Conservation (phyloP, 2,797 vertebrate species). For the Cynopterus sphinx region DNA sequence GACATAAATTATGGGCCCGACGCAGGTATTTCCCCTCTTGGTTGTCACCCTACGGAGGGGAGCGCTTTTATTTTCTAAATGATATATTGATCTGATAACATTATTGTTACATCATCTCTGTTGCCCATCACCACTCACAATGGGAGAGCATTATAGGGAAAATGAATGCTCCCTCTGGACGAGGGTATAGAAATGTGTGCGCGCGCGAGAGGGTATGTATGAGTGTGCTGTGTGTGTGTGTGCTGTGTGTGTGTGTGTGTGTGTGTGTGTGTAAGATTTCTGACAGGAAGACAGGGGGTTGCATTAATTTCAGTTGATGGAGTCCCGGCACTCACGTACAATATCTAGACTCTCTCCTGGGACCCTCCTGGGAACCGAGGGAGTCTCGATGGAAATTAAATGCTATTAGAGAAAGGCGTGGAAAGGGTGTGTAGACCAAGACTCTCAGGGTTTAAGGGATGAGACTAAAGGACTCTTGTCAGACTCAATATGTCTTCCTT, state of each 20-base stretch:
- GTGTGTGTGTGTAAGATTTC: background rate
- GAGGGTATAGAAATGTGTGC: background rate
- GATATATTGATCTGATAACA: slow-evolving; percentile 84
- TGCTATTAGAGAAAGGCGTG: background rate
- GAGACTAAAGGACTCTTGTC: background rate
- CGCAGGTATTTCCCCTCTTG: slow-evolving; percentile 68
- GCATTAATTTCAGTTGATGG: slow-evolving; percentile 37
- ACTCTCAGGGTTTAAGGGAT: background rate
- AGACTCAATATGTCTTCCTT: background rate
- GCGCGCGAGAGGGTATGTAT: background rate
- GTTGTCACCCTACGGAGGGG: slow-evolving; percentile 68
- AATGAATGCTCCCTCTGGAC: slow-evolving; percentile 77
- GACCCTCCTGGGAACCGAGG: background rate
- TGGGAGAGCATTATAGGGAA: slow-evolving; percentile 71
- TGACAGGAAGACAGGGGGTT: slow-evolving; percentile 44
- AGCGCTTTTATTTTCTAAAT: slow-evolving; percentile 82
- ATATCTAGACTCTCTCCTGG: background rate
- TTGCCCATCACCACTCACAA: slow-evolving; percentile 75
- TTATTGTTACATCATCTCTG: slow-evolving; percentile 78
- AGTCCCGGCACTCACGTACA: background rate
- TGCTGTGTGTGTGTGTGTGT: background rate
- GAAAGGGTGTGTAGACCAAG: background rate
- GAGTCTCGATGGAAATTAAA: background rate
- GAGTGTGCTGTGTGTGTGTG: rapidly evolving
- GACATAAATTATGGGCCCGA: slow-evolving; percentile 56